Percentiles rank a stretch among this genome's conserved stretches.
These are phyloP conservation scores for Pseudochromis fuscus DNA, from an alignment of 2,797 vertebrate genomes.

Conservation along the genomic window DNA sequence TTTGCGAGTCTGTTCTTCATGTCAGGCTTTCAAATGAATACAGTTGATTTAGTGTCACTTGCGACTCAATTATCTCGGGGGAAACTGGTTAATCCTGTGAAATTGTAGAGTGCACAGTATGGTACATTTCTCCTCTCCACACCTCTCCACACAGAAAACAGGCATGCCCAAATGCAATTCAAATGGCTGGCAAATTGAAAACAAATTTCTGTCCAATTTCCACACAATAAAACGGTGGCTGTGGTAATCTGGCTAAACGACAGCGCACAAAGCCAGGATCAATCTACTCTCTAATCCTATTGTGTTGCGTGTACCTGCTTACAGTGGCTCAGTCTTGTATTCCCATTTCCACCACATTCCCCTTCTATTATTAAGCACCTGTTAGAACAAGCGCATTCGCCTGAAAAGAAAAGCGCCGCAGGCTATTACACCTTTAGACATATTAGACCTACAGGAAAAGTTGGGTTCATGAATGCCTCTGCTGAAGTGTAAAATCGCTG, in stretches of 20 bases:
- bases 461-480: conserved; percentile 63
- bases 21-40: conserved; percentile 48
- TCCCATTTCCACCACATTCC: conserved; percentile 62
- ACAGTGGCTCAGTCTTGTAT: conserved; percentile 74
- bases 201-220: conserved; percentile 79
- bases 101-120: conserved; percentile 43
- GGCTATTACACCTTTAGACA: conserved; percentile 66
- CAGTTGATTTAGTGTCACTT: conserved; percentile 52
- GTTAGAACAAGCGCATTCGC: conserved; percentile 76
- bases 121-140: conserved; percentile 26
- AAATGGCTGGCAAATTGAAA: conserved; percentile 74
- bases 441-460: conserved; percentile 48
- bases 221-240: conserved; percentile 73
- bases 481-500: conserved; percentile 56
- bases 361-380: conserved; percentile 79
- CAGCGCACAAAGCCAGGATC: conserved; percentile 78
- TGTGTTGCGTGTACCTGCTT: conserved; percentile 80
- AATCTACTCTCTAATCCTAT: conserved; percentile 79
- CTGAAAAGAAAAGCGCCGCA: conserved; percentile 73
- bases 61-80: conserved; percentile 48
- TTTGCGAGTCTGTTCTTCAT: conserved; percentile 25
- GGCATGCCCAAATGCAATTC: conserved; percentile 65
- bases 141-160: conserved; percentile 37
- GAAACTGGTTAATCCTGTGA: conserved; percentile 69
- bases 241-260: conserved; percentile 76